Evolutionary conservation across 2,888 invertebrate species (phyloP), one percentile per base, ranked within the genome.

Genomic region (Euzophera pinguis): DNA sequence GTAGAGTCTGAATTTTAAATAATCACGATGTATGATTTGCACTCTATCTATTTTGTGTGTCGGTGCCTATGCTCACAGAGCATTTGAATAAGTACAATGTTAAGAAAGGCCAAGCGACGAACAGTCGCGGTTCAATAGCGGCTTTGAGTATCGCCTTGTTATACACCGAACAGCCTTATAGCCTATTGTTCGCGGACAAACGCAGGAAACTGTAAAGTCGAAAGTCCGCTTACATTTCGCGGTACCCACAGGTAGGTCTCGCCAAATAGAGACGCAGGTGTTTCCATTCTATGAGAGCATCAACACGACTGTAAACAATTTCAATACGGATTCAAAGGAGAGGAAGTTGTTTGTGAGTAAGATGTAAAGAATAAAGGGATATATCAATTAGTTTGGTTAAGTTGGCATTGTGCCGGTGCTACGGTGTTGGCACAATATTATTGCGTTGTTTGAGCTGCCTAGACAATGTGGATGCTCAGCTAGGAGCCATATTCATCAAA

Each of bases 191-290:
- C 69, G 71, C 62, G 73, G 81, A 86, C 87, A 88, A 87, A 86
- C 78, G 81, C 86, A 88, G 90, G 90, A 90, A 89, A 89, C 86
- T 81, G 83, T 83, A 81, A 81, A 85, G 80, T 85, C 77, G 84
- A 83, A 84, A 87, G 84, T 81, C 79, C 76, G 79, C 79, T 72
- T 74, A 75, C 77, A 81, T 81, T 87, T 86, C 80, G 81, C 80
- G 66, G 78, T 79, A 77, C 70, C 58, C 67, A 75, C 87, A 88
- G 89, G 88, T 87, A 87, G 83, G 83, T 81, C 22, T 5, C 22
- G 22, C 22, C 2, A 5, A 22, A 22, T 22, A 22, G 22, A 22
- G 22, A 22, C 77, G 85, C 87, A 88, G 85, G 88, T 88, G 85
- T 83, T 71, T 75, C 71, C 71, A 70, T 75, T 70, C 63, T 61